Evolutionary conservation across 1,140 invertebrate genomes (phyloP).

Genomic region (Dolichoris vasculosae): DNA sequence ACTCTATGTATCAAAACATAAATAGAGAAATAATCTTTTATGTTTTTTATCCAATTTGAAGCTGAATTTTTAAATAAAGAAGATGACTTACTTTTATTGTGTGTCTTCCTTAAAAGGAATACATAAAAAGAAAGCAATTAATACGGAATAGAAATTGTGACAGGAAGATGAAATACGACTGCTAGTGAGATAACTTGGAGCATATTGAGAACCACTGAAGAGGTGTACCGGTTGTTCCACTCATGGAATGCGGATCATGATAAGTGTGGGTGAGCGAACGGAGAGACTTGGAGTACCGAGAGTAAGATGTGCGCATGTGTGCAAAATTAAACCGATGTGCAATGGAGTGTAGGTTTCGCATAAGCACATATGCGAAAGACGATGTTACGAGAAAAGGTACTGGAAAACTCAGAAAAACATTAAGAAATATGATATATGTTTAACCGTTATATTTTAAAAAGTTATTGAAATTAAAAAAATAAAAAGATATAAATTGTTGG

Average conservation of each 20-base stretch:
- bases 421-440: too few relatives aligned
- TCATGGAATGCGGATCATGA: conserved; percentile 73
- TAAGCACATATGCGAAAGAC: not conserved
- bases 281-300: not conserved
- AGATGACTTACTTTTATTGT: too few relatives aligned
- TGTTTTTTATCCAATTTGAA: too few relatives aligned
- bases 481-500: too few relatives aligned
- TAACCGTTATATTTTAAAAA: too few relatives aligned
- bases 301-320: not conserved
- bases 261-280: conserved; percentile 49
- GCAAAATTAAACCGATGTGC: not conserved
- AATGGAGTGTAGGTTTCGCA: not conserved
- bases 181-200: not conserved
- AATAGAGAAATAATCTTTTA: too few relatives aligned
- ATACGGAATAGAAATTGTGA: not conserved
- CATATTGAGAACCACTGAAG: conserved; percentile 69
- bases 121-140: too few relatives aligned
- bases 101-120: too few relatives aligned
- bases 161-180: not conserved
- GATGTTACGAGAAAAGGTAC: not conserved
- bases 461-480: too few relatives aligned
- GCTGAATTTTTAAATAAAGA: too few relatives aligned
- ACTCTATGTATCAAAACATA: too few relatives aligned
- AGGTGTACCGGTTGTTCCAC: conserved; percentile 74
- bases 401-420: too few relatives aligned